Conservation (phyloP, 2,797 vertebrate genomes). For the Trichosurus vulpecula region DNA sequence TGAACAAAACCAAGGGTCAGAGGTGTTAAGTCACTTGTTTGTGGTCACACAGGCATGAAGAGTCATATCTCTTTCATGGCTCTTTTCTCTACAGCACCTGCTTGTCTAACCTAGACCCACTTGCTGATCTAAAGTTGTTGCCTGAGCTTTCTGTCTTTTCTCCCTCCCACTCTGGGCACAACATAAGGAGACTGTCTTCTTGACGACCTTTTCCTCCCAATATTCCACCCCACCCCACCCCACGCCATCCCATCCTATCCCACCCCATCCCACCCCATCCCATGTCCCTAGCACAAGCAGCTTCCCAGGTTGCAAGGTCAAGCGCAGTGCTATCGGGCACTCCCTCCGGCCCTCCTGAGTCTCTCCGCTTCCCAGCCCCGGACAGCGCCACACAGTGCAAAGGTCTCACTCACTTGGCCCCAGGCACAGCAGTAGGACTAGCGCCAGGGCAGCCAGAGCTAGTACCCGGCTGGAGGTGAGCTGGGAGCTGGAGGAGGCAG, state of each 20-base stretch:
- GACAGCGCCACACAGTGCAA: fast-evolving
- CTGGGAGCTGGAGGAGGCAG: slow-evolving; percentile 8
- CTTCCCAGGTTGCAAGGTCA: background rate
- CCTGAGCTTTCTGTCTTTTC: background rate
- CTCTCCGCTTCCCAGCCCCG: fast-evolving
- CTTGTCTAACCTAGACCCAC: background rate
- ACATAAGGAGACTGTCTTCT: background rate
- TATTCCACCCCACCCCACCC: background rate
- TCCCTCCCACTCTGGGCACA: background rate
- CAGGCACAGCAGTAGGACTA: slow-evolving; percentile 78
- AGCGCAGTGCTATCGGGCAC: background rate
- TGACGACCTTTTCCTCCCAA: background rate
- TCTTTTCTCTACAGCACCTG: background rate
- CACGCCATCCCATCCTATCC: background rate
- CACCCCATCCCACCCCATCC: fast-evolving
- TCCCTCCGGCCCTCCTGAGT: background rate
- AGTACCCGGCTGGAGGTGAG: slow-evolving; percentile 37
- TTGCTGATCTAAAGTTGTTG: background rate
- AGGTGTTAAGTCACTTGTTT: background rate
- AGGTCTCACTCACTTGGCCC: slow-evolving; percentile 79
- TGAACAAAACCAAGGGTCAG: background rate
- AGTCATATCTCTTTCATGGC: background rate
- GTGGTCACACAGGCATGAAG: background rate
- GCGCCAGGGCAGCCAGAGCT: slow-evolving; percentile 29
- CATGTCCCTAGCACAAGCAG: fast-evolving